A percentile compares a stretch with the other conserved stretches of the same genome.
phyloP scores from a whole-genome alignment of 2,888 invertebrate genomes.

The Quadroppia sp. region DNA sequence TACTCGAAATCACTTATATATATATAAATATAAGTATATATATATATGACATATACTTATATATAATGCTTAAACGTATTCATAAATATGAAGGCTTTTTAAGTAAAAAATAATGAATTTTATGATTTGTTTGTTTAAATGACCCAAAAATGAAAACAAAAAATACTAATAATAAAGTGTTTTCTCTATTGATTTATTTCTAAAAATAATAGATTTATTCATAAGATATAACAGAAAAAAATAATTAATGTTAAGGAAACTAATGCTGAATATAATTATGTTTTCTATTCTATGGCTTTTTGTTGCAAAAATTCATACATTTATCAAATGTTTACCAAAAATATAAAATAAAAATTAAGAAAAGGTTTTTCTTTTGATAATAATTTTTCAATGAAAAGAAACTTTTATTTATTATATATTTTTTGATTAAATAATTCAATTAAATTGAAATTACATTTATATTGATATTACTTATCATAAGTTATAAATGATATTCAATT shows the following conservation, averaged over 20 bases:
- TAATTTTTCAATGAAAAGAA: neutral
- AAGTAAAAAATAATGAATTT: neutral
- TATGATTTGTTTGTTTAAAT: neutral
- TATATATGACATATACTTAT: too few relatives aligned
- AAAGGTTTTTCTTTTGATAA: neutral
- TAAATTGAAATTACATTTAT: neutral
- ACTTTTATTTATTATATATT: neutral
- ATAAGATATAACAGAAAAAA: neutral
- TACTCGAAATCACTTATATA: neutral
- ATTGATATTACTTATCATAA: neutral
- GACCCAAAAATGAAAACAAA: neutral
- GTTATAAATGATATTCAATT: conserved; percentile 1
- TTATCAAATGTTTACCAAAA: neutral
- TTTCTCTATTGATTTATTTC: neutral
- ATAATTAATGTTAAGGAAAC: conserved; percentile 24
- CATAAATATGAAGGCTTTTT: neutral
- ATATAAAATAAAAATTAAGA: neutral
- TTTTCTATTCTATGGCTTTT: neutral
- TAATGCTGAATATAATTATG: neutral
- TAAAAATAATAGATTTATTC: conserved; percentile 18
- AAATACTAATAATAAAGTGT: neutral
- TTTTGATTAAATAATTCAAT: neutral
- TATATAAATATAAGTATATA: too few relatives aligned
- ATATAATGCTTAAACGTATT: neutral
- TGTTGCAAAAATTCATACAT: neutral